Evolutionary conservation across 2,888 invertebrate genomes (phyloP), one percentile per base, ranked within the genome.

Genomic region (Morinoia aosen): DNA sequence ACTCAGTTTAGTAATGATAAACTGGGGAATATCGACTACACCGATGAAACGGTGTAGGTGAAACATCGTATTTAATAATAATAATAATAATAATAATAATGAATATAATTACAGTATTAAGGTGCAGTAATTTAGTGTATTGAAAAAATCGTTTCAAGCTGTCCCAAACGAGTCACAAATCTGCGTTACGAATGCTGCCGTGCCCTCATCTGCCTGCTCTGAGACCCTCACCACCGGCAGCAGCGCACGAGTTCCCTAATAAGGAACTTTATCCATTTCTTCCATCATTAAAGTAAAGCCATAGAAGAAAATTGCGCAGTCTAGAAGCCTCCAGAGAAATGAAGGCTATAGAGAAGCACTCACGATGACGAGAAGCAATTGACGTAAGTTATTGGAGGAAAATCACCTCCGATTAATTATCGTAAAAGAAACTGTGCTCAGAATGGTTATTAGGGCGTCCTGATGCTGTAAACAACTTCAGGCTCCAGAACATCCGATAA

Each of bases 191-290:
- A 48, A 48, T 48, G 48, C 48, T 48, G 2, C 48, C 48, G 48
- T 48, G 48, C 48, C 48, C 48, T 48, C 48, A 48, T 48, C 48
- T 48, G 48, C 48, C 48, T 48, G 3, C 48, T 48, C 48, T 48
- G 48, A 48, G 48, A 48, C 48, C 48, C 48, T 48, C 48, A 48
- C 48, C 48, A 48, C 48, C 48, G 48, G 48, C 48, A 48, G 48
- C 48, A 48, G 48, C 48, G 48, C 8, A 33, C 57, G 56, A 57
- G 57, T 93, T 57, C 57, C 48, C 48, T 93, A 93, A 93, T 93
- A 93, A 93, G 57, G 57, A 93, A 93, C 93, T 93, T 93, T 57
- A 93, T 56, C 93, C 93, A 93, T 93, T 57, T 93, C 57, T 48
- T n/a, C 57, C 40, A 93, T 57, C 93, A 33, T 93, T 93, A 93